Evolutionary conservation across 2,888 invertebrate genomes (phyloP), one percentile per base, ranked within the genome.

Genomic region (Pantelozetes paolii): DNA sequence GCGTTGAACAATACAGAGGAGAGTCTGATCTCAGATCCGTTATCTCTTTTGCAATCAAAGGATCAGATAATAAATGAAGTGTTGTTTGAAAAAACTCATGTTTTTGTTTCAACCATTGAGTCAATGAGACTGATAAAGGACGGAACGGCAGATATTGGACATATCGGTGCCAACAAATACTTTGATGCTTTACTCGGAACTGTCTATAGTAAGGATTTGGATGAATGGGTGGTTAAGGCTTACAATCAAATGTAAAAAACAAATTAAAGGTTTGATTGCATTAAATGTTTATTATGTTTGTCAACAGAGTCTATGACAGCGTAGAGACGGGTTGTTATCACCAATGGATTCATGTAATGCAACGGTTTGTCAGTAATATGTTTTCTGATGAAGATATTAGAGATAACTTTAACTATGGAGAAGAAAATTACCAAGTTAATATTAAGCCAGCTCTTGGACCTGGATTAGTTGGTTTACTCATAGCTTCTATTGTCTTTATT

Each of bases 191-290:
- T 50, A n/a, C 8, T 50, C 5, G 50, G 50, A 18, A n/a, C 20
- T 50, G 50, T 50, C 6, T 50, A 11, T 50, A 50, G 20, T n/a
- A 50, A 20, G 18, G 5, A 50, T n/a, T n/a, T 50, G 50, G 50
- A 50, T 50, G 20, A 50, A 18, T n/a, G 5, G 6, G 20, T 50
- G 6, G 50, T n/a, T 11, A 8, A 50, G 18, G 18, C 50, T 11
- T 50, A 50, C 20, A 50, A 50, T 50, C 50, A 50, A 50, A 11
- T 50, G 50, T 50, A 20, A 50, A n/a, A n/a, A n/a, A n/a, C n/a
- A n/a, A n/a, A n/a, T n/a, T n/a, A n/a, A n/a, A n/a, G n/a, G n/a
- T n/a, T n/a, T n/a, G n/a, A n/a, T n/a, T n/a, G n/a, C n/a, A n/a
- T n/a, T n/a, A n/a, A n/a, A n/a, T n/a, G n/a, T n/a, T n/a, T n/a